phyloP scores from a whole-genome alignment of 2,888 invertebrate genomes.

The Hedychridium roseum region DNA sequence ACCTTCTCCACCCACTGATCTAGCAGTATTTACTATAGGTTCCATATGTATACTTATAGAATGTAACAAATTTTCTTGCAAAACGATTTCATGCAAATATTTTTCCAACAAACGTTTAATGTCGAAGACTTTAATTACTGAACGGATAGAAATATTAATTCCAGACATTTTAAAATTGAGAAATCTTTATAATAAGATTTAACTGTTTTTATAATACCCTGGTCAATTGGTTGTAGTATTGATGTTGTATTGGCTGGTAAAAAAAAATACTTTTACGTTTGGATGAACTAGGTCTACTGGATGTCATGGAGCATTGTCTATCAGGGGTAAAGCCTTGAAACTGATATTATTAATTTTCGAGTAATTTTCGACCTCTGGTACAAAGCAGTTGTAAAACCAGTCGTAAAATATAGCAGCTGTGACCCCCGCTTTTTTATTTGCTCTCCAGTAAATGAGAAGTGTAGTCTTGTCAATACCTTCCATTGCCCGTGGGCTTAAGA shows the following conservation, averaged over 20 bases:
- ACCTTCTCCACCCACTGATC: constrained; percentile 5
- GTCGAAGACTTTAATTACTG: constrained; percentile 2
- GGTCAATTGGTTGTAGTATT: constrained; percentile 3
- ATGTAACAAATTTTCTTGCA: neutral
- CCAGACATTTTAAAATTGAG: neutral
- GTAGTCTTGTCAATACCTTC: constrained; percentile 9
- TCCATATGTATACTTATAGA: neutral
- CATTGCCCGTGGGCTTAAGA: constrained; percentile 12
- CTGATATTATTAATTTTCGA: constrained; percentile 3
- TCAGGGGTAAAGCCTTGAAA: constrained; percentile 4
- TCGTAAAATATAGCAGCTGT: constrained; percentile 6
- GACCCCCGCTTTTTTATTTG: constrained; percentile 7
- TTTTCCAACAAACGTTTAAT: constrained; percentile 7
- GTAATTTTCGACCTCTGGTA: constrained; percentile 3
- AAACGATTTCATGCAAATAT: neutral
- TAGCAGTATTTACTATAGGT: constrained; percentile 1
- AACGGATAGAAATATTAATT: constrained; percentile 4
- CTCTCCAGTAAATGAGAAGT: constrained; percentile 8
- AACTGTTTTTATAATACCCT: constrained; percentile 3
- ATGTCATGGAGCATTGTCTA: constrained; percentile 9
- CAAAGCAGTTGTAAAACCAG: constrained; percentile 5
- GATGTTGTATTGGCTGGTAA: constrained; percentile 5
- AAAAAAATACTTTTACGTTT: constrained; percentile 1
- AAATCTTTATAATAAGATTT: constrained; percentile 5
- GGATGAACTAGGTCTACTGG: constrained; percentile 4